phyloP scores from a whole-genome alignment of 2,888 invertebrate genomes.

The Drosophila monieri region DNA sequence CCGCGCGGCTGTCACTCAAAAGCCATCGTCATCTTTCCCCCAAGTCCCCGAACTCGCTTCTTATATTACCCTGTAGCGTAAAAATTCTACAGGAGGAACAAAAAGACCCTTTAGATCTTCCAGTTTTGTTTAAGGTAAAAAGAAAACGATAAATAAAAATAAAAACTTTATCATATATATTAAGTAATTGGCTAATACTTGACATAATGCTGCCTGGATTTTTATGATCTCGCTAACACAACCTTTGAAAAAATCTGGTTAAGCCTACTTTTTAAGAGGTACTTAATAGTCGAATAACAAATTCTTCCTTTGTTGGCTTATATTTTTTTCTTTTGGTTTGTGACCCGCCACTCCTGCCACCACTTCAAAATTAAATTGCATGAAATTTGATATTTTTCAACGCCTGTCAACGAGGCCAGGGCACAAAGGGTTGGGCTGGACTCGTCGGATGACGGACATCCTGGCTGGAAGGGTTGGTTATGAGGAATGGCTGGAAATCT shows the following conservation, averaged over 20 bases:
- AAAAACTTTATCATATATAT: too few relatives aligned
- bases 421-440: conserved; percentile 53
- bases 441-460: conserved; percentile 52
- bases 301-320: conserved; percentile 1
- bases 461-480: conserved; percentile 39
- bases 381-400: conserved; percentile 79
- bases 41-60: conserved; percentile 14
- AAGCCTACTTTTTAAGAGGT: not conserved
- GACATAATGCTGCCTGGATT: too few relatives aligned
- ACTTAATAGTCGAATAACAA: not conserved
- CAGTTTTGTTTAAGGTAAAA: not conserved
- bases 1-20: conserved; percentile 76
- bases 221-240: too few relatives aligned
- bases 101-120: not conserved
- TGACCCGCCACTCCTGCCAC: conserved; percentile 45
- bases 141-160: too few relatives aligned
- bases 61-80: conserved; percentile 1
- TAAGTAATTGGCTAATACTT: too few relatives aligned
- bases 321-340: conserved; percentile 31
- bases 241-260: not conserved
- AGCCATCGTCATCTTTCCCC: conserved; percentile 58
- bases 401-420: conserved; percentile 55
- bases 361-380: conserved; percentile 78
- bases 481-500: conserved; percentile 34
- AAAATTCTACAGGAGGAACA: not conserved